Base-by-base conservation (phyloP, 2,113 vertebrate genomes). In the Tamias sibiricus region DNA sequence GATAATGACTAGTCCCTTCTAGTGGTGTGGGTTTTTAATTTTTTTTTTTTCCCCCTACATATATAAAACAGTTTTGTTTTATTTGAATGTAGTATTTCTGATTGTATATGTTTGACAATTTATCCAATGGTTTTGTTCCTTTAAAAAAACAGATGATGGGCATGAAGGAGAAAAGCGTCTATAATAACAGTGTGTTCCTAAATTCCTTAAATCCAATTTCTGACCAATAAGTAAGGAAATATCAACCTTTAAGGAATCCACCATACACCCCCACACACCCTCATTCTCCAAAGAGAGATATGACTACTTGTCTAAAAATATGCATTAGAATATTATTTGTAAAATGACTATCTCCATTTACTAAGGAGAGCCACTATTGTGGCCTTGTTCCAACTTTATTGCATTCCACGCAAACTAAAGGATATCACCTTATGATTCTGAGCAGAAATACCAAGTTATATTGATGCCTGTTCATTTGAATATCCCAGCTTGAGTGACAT, bases 391-490 rank as follows among this genome's bases (percentile, higher is more conserved):
- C 30, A 83, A 20, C 52, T 87, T 42, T 91, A 64, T 42, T 83
- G 26, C 44, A 64, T 3, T 72, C 69, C 42, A 71, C 52, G 49
- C 76, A 64, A 62, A 6, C 14, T 75, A 91, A 69, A 77, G 44
- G 72, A 85, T 80, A 26, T 47, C 12, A 76, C 3, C 42, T 71
- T 80, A 42, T 68, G n/a, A 87, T 79, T 90, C 69, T 68, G 2
- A 64, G 37, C 47, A 57, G 59, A 90, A 93, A 79, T 75, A 69
- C 1, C 32, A 90, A 90, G 47, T 95, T 71, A 96, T 92, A 96
- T 95, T 84, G 30, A 91, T 74, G 35, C 16, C 14, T 91, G 66
- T 85, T 88, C 74, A 94, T 87, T 90, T 93, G 32, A 94, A 94
- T 94, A 81, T 88, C 42, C 19, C 35, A 95, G 40, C 4, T 66